A percentile compares a stretch with the other conserved stretches of the same genome.
phyloP scores from a whole-genome alignment of 2,888 invertebrate genomes.

The Agelastica alni region DNA sequence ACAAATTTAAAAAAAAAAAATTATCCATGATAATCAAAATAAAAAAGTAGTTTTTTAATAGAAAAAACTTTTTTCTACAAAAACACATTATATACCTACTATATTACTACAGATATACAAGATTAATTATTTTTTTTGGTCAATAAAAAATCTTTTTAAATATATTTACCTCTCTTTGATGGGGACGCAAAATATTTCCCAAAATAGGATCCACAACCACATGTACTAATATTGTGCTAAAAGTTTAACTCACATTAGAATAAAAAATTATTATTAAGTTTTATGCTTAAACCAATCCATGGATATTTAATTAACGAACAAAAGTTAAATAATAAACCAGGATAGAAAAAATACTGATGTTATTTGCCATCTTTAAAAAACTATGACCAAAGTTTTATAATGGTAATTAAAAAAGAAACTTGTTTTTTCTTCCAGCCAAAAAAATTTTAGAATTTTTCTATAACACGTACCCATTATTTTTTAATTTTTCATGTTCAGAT shows the following conservation, averaged over 20 bases:
- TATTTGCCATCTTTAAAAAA: no score
- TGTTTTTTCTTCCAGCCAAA: slow-evolving; percentile 13
- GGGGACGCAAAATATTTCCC: slow-evolving; percentile 88
- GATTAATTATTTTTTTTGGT: no score
- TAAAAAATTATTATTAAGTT: no score
- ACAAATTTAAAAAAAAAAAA: neutral
- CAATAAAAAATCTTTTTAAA: no score
- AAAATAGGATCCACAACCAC: slow-evolving; percentile 96
- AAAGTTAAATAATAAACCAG: no score
- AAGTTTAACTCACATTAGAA: slow-evolving; percentile 31
- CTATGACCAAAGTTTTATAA: neutral
- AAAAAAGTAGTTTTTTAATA: neutral
- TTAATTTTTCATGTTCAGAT: slow-evolving; percentile 85
- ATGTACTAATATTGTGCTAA: slow-evolving; percentile 75
- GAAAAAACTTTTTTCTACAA: neutral
- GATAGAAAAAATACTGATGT: no score
- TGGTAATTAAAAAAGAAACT: neutral
- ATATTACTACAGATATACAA: neutral
- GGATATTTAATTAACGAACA: no score
- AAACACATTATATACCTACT: neutral
- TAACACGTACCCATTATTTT: slow-evolving; percentile 74
- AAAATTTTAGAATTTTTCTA: no score
- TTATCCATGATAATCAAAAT: neutral
- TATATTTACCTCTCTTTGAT: slow-evolving; percentile 81
- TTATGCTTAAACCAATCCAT: no score